A percentile compares a stretch with the other conserved stretches of the same genome.
These are phyloP conservation scores for Channa argus DNA, from an alignment of 2,113 vertebrate genomes.

Conservation along the genomic window DNA sequence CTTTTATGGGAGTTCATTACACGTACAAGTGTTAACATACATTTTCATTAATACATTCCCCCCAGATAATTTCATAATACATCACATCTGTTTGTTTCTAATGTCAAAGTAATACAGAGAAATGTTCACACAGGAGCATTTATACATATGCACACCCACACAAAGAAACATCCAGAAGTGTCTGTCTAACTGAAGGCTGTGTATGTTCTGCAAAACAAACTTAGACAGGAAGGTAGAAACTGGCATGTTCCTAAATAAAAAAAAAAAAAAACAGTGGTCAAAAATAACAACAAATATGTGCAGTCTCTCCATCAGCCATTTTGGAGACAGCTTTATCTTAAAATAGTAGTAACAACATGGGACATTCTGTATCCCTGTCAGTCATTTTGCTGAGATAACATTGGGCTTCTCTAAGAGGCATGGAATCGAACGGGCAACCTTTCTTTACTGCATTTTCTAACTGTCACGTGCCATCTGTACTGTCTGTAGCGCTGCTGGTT, in stretches of 20 bases:
- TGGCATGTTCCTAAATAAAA: neutral
- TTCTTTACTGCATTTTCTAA: conserved; percentile 45
- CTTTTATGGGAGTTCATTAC: conserved; percentile 56
- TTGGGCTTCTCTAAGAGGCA: conserved; percentile 34
- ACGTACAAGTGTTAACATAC: conserved; percentile 43
- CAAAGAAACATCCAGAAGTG: neutral
- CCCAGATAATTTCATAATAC: conserved; percentile 9
- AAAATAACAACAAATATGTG: conserved; percentile 2
- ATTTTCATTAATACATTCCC: conserved; percentile 45
- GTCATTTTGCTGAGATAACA: conserved; percentile 65
- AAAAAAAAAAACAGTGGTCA: neutral
- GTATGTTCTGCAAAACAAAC: neutral
- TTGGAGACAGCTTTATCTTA: conserved; percentile 63
- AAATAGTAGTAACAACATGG: conserved; percentile 55
- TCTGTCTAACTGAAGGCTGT: neutral
- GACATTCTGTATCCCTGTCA: conserved; percentile 48
- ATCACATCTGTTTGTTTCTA: conserved; percentile 9
- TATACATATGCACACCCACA: neutral
- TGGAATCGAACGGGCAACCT: conserved; percentile 29
- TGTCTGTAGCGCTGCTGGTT: neutral
- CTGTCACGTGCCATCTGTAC: conserved; percentile 60
- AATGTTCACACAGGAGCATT: neutral
- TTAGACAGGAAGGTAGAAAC: neutral
- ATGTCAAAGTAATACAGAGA: neutral
- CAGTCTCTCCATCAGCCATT: conserved; percentile 45